Evolutionary conservation across 1,140 invertebrate genomes (phyloP), one percentile per base, ranked within the genome.

Genomic region (Drosophila albomicans): DNA sequence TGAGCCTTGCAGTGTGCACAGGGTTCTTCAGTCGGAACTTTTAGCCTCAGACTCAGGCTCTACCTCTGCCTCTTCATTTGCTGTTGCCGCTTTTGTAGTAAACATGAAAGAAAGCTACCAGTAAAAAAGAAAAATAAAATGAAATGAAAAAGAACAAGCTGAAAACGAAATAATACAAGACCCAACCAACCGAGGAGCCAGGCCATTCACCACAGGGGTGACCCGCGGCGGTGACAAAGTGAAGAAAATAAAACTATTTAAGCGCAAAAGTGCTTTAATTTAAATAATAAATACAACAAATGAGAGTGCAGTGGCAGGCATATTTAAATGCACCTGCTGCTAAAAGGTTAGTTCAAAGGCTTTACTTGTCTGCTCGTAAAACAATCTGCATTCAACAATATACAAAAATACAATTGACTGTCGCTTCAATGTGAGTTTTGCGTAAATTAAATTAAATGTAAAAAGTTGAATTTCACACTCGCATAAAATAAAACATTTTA

Each of bases 191-290:
- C 45, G 38, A 8, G n/a, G 54, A 68, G 51, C 11, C 7, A 32
- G 45, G 48, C 45, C 69, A 65, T 58, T 66, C 35, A 46, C 66
- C 49, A 57, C 57, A 62, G 49, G 51, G 43, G 38, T 45, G 41
- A 46, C 57, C 65, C 32, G 13, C 25, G 32, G 30, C 41, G 35
- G 20, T 20, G 58, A 61, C 49, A 69, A 75, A 75, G 57, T 58
- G 59, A 38, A 52, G 15, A 64, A 75, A 75, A 54, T 46, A 59
- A 70, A 70, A 75, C 72, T 75, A 75, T 70, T 75, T 63, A 75
- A 64, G 59, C 59, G 52, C 15, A 57, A 63, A 70, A 64, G 25
- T 52, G 28, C 35, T 59, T 59, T n/a, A 73, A 71, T 43, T 67
- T 35, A 32, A 54, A 66, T 38, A 66, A 59, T 35, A 63, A 57